Evolutionary conservation across 1,140 invertebrate species (phyloP), one percentile per base, ranked within the genome.

Genomic region (Schlechtendalia chinensis): DNA sequence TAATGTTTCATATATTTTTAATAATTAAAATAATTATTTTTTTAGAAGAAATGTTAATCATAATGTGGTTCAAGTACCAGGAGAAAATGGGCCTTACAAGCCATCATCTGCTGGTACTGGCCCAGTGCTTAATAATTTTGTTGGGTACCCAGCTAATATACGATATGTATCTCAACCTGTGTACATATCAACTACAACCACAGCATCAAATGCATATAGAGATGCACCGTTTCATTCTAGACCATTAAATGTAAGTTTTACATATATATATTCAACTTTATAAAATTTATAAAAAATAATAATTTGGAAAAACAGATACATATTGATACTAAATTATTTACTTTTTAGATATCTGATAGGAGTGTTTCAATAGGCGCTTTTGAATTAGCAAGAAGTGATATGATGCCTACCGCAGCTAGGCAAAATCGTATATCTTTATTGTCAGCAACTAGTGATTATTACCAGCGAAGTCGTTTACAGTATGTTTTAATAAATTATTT

Each of bases 81-180:
- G 75, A 19, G 75, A 79, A 27, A 79, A 79, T 50, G 58, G 75
- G 6, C 58, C 75, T 22, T 79, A 61, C 8, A 79, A 79, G 24
- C 56, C 75, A 50, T 79, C 69, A 29, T 72, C 75, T 47, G n/a
- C 39, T 50, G 58, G 75, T 63, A 47, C 75, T 79, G 75, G 75
- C 11, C 75, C 22, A 50, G 75, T 79, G 45, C 75, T 63, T 59
- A 79, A 79, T 79, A 79, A 61, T 50, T 79, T 47, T 79, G 75
- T 79, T 61, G 75, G 75, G 19, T 79, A 79, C 17, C 75, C 75
- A 0, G 58, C 75, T 29, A 79, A 79, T 79, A 47, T 79, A 79
- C 58, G 75, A 79, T 79, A 79, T 61, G 75, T 79, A 27, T 79
- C 75, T 47, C 75, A 79, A 79, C 75, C 75, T 79, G 56, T 79